Evolutionary conservation across 30 jellyfish, hydroid and myxozoan species (phyloP), one percentile per base, ranked within the genome.

Genomic region (Turritopsis rubra): DNA sequence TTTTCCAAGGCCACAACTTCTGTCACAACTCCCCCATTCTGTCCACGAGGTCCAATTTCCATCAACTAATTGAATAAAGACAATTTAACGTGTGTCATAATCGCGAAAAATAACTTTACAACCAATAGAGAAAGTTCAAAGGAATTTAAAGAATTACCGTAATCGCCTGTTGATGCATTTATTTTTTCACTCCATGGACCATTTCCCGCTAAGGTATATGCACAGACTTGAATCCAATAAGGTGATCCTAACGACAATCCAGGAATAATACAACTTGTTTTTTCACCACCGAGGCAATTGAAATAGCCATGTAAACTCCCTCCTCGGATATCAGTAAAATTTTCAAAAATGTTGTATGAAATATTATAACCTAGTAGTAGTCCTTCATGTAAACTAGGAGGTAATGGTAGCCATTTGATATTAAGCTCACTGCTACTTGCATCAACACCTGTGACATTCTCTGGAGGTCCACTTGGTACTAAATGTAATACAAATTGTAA

Each of bases 31-130:
- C 19, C 77, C 77, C 77, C 77, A 68, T n/a, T 68, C 30, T 9
- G 77, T 68, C 77, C 77, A 68, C 19, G 77, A 68, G 9, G 21
- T 68, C 77, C 77, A 68, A 27, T 68, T 68, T 68, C 77, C 77
- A 19, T 68, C 77, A 19, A 27, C 77, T 68, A n/a, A 19, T 7
- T 66, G 30, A 19, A 1, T 18, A 60, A 18, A 60, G 19, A 18
- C 73, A 60, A 60, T 60, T 60, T 60, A 18, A 60, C 73, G 21
- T 60, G 22, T 18, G 73, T 60, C 19, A 60, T 60, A 60, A 23
- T 60, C 73, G 21, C 19, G 21, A 60, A 60, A 60, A 60, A 60
- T 60, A 60, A 60, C 73, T 18, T 21, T 60, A 23, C 19, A 60
- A 60, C 19, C 73, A 18, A 18, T 60, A 60, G 73, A 0, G 21